phyloP scores from a whole-genome alignment of 2,113 vertebrate genomes.

The Heliornis fulica region DNA sequence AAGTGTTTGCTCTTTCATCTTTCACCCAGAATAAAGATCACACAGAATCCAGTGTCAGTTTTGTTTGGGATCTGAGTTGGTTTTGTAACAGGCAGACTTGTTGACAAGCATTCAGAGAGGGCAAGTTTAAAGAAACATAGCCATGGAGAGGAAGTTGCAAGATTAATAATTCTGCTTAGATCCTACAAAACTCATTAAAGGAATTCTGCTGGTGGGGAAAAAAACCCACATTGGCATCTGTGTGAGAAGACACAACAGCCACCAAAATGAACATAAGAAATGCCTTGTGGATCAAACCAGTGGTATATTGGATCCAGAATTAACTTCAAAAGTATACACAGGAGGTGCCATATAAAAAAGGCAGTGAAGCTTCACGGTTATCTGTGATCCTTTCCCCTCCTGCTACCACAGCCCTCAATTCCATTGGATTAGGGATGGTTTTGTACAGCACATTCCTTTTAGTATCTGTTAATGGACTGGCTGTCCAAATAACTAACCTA shows the following conservation, averaged over 20 bases:
- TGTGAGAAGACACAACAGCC: not conserved
- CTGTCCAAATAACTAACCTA: not conserved
- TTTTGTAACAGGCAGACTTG: not conserved
- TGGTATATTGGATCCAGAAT: not conserved
- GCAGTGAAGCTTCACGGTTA: not conserved
- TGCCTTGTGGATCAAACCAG: not conserved
- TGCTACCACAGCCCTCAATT: fast-evolving
- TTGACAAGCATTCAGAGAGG: not conserved
- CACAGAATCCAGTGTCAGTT: not conserved
- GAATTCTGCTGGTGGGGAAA: not conserved
- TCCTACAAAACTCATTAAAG: not conserved
- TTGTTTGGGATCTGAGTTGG: not conserved
- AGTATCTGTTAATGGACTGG: not conserved
- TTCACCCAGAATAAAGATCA: not conserved
- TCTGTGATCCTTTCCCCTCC: not conserved
- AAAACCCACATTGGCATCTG: not conserved
- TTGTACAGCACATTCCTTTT: not conserved
- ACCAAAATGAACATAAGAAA: not conserved
- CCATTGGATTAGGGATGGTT: not conserved
- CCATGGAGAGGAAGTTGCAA: not conserved
- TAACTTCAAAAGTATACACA: not conserved
- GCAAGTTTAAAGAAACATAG: not conserved
- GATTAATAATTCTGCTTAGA: not conserved
- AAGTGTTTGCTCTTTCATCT: not conserved
- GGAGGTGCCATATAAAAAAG: not conserved